Evolutionary conservation across 2,888 invertebrate species (phyloP), one percentile per base, ranked within the genome.

Genomic region (Marronus borbonicus): DNA sequence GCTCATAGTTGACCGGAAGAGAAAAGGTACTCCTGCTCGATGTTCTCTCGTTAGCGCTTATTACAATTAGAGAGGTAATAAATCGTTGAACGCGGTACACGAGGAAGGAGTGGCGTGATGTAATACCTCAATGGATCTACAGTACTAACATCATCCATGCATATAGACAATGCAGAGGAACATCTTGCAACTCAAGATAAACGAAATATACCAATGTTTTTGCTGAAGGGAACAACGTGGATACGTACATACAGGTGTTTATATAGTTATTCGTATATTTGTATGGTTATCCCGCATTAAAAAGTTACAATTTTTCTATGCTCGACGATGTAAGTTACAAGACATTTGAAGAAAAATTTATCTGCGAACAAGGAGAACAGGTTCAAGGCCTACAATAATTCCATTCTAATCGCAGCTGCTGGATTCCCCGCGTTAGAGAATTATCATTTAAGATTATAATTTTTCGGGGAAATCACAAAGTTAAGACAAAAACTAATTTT

Each of bases 41-140:
- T 14, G 31, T 31, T 36, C 36, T 81, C 81, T 82, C 81, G 82
- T 82, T 81, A 81, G 81, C 76, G 80, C 80, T 80, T 80, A 20
- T 58, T 81, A 81, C 81, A 81, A 82, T 82, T 82, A 81, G 80
- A 65, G 77, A 74, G 80, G 55, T 78, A 79, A 82, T 82, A 82
- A 81, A 82, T 82, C 82, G 80, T 80, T 44, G 44, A 44, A 44
- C 44, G 8, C 44, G 44, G 44, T 44, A 64, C 28, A 76, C 49
- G n/a, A 66, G 44, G 66, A 44, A 70, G 76, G 78, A 60, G 74
- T 75, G 75, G 64, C 64, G 31, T 31, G 12, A 8, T 12, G 44
- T 44, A 44, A 8, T 12, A 44, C 44, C 12, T 44, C 44, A 44
- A 44, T 12, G 44, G 12, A 12, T 8, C 44, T 44, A 12, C 10